Percentiles rank a stretch among this genome's conserved stretches.
phyloP scores from a whole-genome alignment of 1,140 invertebrate genomes.

The Gonioctena quinquepunctata region DNA sequence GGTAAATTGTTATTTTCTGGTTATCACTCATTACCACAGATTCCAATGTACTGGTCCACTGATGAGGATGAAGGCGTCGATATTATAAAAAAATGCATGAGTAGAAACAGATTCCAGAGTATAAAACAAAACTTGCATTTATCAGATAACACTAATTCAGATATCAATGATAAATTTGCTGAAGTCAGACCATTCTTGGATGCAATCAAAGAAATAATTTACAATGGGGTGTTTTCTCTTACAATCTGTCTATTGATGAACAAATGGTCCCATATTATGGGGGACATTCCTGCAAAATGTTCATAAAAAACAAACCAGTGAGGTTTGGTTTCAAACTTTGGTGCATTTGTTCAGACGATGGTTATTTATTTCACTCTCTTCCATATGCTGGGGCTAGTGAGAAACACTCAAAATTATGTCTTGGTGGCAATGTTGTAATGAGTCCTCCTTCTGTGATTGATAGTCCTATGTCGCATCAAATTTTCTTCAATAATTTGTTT shows the following conservation, averaged over 20 bases:
- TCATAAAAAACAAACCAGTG: constrained; percentile 58
- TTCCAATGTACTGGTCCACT: constrained; percentile 25
- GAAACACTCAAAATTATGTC: constrained; percentile 20
- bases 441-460: constrained; percentile 19
- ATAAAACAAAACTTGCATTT: constrained; percentile 36
- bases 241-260: constrained; percentile 56
- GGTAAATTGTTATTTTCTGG: constrained; percentile 25
- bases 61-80: constrained; percentile 28
- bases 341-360: constrained; percentile 29
- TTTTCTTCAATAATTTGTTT: constrained; percentile 33
- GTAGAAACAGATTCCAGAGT: constrained; percentile 23
- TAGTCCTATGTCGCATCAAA: constrained; percentile 15
- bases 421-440: constrained; percentile 25
- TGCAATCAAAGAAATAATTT: constrained; percentile 50
- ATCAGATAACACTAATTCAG: constrained; percentile 40
- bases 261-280: constrained; percentile 56
- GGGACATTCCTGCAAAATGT: constrained; percentile 57
- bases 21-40: constrained; percentile 25
- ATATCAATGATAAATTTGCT: constrained; percentile 47
- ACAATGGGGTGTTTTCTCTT: constrained; percentile 52
- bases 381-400: constrained; percentile 23
- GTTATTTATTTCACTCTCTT: constrained; percentile 29
- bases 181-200: constrained; percentile 44
- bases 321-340: constrained; percentile 58
- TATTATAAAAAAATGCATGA: constrained; percentile 29